Conservation (phyloP, 2,888 invertebrate genomes). For the Dendrolimus pini region DNA sequence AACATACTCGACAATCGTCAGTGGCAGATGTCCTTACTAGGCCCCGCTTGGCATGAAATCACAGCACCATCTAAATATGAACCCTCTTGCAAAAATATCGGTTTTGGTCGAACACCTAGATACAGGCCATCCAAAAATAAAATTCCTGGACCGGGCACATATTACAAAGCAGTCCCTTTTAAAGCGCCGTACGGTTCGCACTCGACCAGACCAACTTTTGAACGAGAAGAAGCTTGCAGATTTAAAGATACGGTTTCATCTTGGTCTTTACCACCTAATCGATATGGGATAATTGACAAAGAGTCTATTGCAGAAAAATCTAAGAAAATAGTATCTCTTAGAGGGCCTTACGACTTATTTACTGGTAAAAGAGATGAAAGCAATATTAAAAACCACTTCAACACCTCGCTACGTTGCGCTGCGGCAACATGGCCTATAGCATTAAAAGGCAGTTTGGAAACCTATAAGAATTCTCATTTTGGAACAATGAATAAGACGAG, state of each 20-base stretch:
- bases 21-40: conserved; percentile 41
- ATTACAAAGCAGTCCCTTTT: conserved; percentile 40
- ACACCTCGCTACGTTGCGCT: conserved; percentile 30
- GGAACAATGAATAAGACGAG: conserved; percentile 59
- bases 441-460: conserved; percentile 43
- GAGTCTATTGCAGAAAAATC: conserved; percentile 48
- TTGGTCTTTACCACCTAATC: conserved; percentile 55
- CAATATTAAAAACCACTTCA: conserved; percentile 73
- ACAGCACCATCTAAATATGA: conserved; percentile 24
- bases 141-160: conserved; percentile 53
- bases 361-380: conserved; percentile 67
- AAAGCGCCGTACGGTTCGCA: conserved; percentile 52
- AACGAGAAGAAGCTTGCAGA: conserved; percentile 52
- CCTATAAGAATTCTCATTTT: conserved; percentile 41
- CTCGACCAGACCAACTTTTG: conserved; percentile 44
- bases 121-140: conserved; percentile 20
- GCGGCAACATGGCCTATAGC: conserved; percentile 57
- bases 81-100: conserved; percentile 44
- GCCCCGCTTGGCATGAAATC: conserved; percentile 53
- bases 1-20: conserved; percentile 33
- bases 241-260: conserved; percentile 39
- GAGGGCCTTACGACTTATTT: conserved; percentile 62
- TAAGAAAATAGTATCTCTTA: conserved; percentile 47
- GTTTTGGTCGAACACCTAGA: conserved; percentile 49
- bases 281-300: conserved; percentile 53